Evolutionary conservation across 2,113 vertebrate species (phyloP).

Genomic region (Sinocyclocheilus anophthalmus): DNA sequence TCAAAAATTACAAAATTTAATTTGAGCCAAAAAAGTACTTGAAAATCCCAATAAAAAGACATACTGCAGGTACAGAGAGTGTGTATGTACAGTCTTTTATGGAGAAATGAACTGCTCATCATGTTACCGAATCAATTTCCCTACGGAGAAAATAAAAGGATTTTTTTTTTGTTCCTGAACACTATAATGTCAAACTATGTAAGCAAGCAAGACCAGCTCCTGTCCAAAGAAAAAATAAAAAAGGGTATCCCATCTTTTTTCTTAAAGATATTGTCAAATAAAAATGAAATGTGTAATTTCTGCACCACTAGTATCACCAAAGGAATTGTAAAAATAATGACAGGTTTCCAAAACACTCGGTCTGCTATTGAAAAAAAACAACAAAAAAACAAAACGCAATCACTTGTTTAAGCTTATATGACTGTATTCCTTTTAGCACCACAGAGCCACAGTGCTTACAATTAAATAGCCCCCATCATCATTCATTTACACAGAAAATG

Average conservation of each 20-base stretch:
- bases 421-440: neutral
- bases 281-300: neutral
- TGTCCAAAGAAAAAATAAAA: neutral
- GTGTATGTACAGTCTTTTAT: neutral
- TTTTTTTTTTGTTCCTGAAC: neutral
- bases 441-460: neutral
- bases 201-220: neutral
- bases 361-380: neutral
- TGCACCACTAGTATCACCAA: neutral
- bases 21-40: neutral
- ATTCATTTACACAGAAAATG: neutral
- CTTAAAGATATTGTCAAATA: neutral
- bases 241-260: neutral
- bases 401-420: neutral
- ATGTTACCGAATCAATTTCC: neutral
- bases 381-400: neutral
- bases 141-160: neutral
- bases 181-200: neutral
- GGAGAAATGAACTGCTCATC: neutral
- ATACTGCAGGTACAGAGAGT: neutral
- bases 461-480: constrained; percentile 10
- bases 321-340: neutral
- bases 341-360: neutral
- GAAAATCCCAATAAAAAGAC: neutral
- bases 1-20: neutral